A percentile compares a stretch with the other conserved stretches of the same genome.
Conservation (phyloP, 2,113 vertebrate genomes). For the Toxotes chatareus region DNA sequence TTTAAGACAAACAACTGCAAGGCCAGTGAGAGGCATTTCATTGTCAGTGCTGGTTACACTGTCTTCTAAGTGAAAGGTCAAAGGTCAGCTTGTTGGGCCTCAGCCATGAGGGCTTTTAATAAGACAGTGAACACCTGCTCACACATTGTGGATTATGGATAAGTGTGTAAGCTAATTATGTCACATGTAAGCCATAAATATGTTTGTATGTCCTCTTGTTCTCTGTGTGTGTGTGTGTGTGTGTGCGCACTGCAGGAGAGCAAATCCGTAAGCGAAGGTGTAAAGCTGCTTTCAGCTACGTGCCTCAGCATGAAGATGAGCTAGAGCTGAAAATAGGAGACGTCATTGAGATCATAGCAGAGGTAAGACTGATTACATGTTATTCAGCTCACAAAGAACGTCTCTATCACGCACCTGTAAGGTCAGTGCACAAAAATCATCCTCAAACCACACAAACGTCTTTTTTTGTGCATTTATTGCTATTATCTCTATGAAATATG, state of each 20-base stretch:
- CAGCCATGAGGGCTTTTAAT: conserved; percentile 15
- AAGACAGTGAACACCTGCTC: conserved; percentile 24
- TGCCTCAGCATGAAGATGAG: conserved; percentile 97
- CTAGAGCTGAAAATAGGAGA: conserved; percentile 97
- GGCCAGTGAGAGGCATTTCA: not conserved
- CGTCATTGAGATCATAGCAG: conserved; percentile 93
- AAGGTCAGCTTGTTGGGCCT: conserved; percentile 17
- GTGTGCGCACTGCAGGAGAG: conserved; percentile 82
- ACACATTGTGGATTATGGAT: conserved; percentile 13
- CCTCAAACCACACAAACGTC: not conserved
- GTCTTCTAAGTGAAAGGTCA: conserved; percentile 29
- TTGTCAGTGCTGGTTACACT: conserved; percentile 14
- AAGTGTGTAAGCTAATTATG: conserved; percentile 18
- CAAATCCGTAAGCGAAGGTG: conserved; percentile 92
- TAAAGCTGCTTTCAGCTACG: conserved; percentile 97
- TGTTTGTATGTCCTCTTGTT: not conserved
- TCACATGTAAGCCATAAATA: conserved; percentile 2
- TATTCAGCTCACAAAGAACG: not conserved
- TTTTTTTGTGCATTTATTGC: too few species aligned
- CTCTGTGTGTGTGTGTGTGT: conserved; percentile 43
- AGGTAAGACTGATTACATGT: conserved; percentile 80
- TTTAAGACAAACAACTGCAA: conserved; percentile 35
- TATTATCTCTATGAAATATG: not conserved
- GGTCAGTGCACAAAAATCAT: not conserved
- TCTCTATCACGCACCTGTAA: not conserved